Percentiles rank a stretch among this genome's conserved stretches.
Evolutionary conservation across 2,797 vertebrate species (phyloP).

Genomic region (Chaetophractus vellerosus): DNA sequence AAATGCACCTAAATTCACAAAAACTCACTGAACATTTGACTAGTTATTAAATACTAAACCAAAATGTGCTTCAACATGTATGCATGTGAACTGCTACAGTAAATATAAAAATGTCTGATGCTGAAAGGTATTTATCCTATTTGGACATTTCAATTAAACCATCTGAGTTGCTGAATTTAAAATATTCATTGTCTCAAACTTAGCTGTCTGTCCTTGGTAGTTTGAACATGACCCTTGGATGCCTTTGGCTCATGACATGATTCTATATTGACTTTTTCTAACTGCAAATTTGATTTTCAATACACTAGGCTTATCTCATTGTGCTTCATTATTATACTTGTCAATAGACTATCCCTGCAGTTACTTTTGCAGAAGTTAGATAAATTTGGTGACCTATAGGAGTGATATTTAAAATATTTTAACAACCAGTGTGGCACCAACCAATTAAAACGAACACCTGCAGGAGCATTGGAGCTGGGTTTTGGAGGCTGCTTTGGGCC

Average conservation of each 20-base stretch:
- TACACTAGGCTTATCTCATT: conserved; percentile 45
- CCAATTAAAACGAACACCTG: neutral
- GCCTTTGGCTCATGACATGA: neutral
- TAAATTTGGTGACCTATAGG: conserved; percentile 26
- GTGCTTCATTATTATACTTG: conserved; percentile 31
- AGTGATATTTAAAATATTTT: conserved; percentile 45
- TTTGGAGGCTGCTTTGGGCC: neutral
- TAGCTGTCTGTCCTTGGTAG: conserved; percentile 51
- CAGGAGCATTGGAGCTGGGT: neutral
- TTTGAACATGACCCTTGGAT: neutral
- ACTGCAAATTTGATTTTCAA: conserved; percentile 62
- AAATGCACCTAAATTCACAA: conserved; percentile 67
- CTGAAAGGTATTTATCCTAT: conserved; percentile 63
- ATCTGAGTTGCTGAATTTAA: conserved; percentile 63
- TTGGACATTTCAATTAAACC: conserved; percentile 72
- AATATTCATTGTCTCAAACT: conserved; percentile 32
- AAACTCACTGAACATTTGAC: conserved; percentile 66
- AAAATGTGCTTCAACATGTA: conserved; percentile 62
- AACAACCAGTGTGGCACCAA: neutral
- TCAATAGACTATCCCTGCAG: conserved; percentile 31
- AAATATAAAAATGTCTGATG: conserved; percentile 70
- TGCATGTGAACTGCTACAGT: neutral
- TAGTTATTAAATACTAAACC: conserved; percentile 73
- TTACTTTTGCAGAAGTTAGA: neutral
- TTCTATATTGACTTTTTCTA: conserved; percentile 60